Base-by-base conservation (phyloP, 2,888 invertebrate species). In the Heterodera filipjevi region DNA sequence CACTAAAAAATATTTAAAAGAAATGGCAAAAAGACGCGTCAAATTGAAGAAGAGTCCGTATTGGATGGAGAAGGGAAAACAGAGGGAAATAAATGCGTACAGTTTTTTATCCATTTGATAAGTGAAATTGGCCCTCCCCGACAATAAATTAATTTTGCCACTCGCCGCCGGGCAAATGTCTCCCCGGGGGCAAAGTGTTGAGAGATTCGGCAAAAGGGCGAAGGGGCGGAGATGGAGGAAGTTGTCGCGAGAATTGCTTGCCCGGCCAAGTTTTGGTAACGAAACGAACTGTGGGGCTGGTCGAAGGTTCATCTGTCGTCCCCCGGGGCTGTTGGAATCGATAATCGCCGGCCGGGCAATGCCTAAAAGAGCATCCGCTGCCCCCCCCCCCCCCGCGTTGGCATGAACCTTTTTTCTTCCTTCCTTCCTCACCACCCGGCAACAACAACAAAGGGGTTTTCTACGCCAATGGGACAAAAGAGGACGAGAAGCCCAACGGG, bases 201-300 rank as follows among this genome's bases (percentile, higher is more conserved):
- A 59, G 27, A 59, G 59, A 59, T 59, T 59, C 59, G 59, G 59
- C n/a, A 12, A 8, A 27, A 1, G 5, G n/a, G n/a, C n/a, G 8
- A 27, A 22, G n/a, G 59, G 59, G 59, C n/a, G 22, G n/a, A 12
- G 8, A 59, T 8, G 5, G 59, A 59, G 22, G n/a, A 59, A 59
- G 19, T 59, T 59, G 59, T 59, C 59, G 59, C 59, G 59, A 59
- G 59, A 59, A 59, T n/a, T 27, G 53, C n/a, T 12, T 39, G 59
- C 59, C 59, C 59, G 22, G 59, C 59, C 59, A 59, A 59, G n/a
- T 59, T 59, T 59, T 27, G 59, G 59, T 27, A 59, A 59, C 59
- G 59, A 59, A 59, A 59, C 59, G 59, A 59, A 59, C 59, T 59
- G 59, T 59, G 59, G n/a, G 27, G 59, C n/a, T 8, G 59, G 59